Conservation (phyloP, 2,797 vertebrate species). For the Pseudopleuronectes americanus region DNA sequence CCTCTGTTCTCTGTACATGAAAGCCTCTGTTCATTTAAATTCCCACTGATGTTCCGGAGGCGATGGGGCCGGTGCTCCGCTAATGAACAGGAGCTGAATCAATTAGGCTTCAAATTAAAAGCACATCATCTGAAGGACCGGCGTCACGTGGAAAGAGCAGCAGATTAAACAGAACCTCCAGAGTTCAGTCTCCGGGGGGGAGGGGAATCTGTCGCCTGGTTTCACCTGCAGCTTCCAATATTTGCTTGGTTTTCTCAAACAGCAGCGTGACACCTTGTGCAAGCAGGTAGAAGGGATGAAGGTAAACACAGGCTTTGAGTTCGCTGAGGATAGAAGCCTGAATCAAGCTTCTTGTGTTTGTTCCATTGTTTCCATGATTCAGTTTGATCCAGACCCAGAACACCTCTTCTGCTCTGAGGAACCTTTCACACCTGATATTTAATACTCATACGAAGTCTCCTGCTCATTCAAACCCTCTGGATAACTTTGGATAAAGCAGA, state of each 20-base stretch:
- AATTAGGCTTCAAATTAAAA: too few relatives aligned
- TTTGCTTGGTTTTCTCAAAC: conserved; percentile 57
- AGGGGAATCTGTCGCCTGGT: conserved; percentile 26
- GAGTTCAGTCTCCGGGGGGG: conserved; percentile 25
- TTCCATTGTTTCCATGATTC: too few relatives aligned
- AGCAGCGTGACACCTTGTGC: conserved; percentile 42
- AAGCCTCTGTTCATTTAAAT: too few relatives aligned
- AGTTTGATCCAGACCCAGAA: too few relatives aligned
- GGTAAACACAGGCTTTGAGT: conserved; percentile 52
- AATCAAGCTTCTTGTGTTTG: too few relatives aligned
- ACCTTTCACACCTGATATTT: too few relatives aligned
- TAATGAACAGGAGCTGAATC: background rate
- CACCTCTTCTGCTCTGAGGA: too few relatives aligned
- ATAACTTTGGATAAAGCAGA: background rate
- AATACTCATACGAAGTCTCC: too few relatives aligned
- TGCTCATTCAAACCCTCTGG: background rate
- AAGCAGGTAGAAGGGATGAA: conserved; percentile 39
- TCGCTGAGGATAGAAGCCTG: conserved; percentile 15
- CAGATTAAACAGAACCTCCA: too few relatives aligned
- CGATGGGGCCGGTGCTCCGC: too few relatives aligned
- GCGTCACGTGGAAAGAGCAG: background rate
- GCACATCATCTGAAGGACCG: background rate
- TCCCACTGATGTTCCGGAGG: too few relatives aligned
- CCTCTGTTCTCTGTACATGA: too few relatives aligned
- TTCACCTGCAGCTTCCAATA: conserved; percentile 47